phyloP scores from a whole-genome alignment of 2,113 vertebrate genomes.

The Stegastes partitus region DNA sequence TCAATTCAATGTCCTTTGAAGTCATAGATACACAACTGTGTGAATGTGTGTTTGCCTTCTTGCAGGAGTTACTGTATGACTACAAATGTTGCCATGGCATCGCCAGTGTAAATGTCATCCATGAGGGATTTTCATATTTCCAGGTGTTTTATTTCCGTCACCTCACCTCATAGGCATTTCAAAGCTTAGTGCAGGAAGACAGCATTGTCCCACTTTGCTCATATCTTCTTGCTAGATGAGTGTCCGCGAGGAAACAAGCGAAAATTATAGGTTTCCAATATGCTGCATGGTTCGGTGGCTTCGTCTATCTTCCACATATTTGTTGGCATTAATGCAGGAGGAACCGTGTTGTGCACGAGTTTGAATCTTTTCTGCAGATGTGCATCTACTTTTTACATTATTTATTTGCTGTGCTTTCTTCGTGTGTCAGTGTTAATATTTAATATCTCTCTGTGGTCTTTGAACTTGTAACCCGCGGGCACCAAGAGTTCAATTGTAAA shows the following conservation, averaged over 20 bases:
- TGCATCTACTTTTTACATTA: constrained; percentile 58
- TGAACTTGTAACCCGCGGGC: constrained; percentile 54
- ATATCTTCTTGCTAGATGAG: neutral
- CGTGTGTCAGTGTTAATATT: constrained; percentile 61
- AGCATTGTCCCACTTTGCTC: neutral
- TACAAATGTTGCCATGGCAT: constrained; percentile 34
- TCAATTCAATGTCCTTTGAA: too few relatives aligned
- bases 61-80: neutral
- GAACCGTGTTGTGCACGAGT: neutral
- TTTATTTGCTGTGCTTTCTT: constrained; percentile 60
- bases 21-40: neutral
- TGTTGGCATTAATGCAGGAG: constrained; percentile 17
- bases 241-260: neutral
- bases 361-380: constrained; percentile 14
- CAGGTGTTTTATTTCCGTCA: neutral
- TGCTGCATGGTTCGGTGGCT: neutral
- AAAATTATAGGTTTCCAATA: neutral
- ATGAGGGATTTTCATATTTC: constrained; percentile 10
- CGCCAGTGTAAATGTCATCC: constrained; percentile 24
- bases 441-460: constrained; percentile 40
- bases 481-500: constrained; percentile 18
- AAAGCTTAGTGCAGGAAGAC: constrained; percentile 2
- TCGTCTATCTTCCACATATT: constrained; percentile 1
- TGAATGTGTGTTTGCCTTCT: constrained; percentile 1
- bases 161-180: constrained; percentile 27